Conservation (phyloP, 2,888 invertebrate species). For the Dermolepida albohirtum region DNA sequence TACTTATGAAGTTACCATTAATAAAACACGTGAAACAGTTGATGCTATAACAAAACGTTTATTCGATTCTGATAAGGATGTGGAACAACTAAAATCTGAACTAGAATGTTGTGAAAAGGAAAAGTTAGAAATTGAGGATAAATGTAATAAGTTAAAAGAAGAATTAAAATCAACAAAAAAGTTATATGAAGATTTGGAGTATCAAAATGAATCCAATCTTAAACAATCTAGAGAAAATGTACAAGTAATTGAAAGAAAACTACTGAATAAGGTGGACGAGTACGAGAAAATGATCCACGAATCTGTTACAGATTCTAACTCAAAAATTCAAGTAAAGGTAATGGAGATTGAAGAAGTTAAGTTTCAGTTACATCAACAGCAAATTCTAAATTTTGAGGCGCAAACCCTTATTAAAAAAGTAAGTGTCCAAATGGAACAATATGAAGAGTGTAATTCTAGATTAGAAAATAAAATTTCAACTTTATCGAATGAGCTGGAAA, state of each 20-base stretch:
- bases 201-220: slow-evolving; percentile 57
- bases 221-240: slow-evolving; percentile 56
- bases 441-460: slow-evolving; percentile 40
- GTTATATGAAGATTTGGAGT: slow-evolving; percentile 58
- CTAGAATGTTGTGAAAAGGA: slow-evolving; percentile 57
- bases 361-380: slow-evolving; percentile 36
- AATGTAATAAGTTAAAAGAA: slow-evolving; percentile 54
- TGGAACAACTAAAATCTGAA: slow-evolving; percentile 68
- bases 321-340: slow-evolving; percentile 44
- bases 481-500: slow-evolving; percentile 43
- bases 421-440: slow-evolving; percentile 38
- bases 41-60: slow-evolving; percentile 71
- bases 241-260: slow-evolving; percentile 51
- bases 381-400: slow-evolving; percentile 41
- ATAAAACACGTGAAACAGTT: slow-evolving; percentile 70
- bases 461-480: slow-evolving; percentile 39
- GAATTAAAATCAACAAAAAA: slow-evolving; percentile 55
- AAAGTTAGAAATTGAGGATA: slow-evolving; percentile 58
- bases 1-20: slow-evolving; percentile 71
- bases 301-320: slow-evolving; percentile 40
- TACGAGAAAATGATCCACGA: slow-evolving; percentile 43
- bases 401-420: slow-evolving; percentile 33
- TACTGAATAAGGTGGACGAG: slow-evolving; percentile 54
- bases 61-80: slow-evolving; percentile 71
- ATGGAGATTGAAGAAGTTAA: slow-evolving; percentile 40